Conservation (phyloP, 2,797 vertebrate species). For the Merluccius polli region DNA sequence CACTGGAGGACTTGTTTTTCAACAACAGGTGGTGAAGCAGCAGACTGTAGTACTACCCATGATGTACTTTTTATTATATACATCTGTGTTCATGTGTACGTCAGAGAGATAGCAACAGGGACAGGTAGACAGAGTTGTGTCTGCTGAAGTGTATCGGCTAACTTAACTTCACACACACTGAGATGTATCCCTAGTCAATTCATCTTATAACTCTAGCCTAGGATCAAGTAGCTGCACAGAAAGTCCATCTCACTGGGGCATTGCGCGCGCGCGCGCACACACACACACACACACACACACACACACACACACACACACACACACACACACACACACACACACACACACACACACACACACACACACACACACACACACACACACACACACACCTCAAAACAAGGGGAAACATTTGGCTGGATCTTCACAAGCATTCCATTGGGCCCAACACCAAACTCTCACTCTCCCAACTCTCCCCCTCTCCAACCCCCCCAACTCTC, state of each 20-base stretch:
- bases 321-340: constrained; percentile 7
- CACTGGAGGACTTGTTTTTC: neutral
- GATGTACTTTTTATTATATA: no score
- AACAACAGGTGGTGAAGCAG: neutral
- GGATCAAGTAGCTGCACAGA: neutral
- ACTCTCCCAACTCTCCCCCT: neutral
- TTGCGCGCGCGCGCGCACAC: constrained; percentile 7
- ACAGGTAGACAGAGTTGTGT: neutral
- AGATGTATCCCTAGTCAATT: no score
- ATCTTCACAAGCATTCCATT: constrained; percentile 5
- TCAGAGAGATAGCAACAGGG: neutral
- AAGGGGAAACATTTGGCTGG: neutral
- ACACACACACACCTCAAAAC: neutral
- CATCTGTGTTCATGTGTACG: neutral
- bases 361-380: constrained; percentile 3
- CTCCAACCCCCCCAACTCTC: neutral
- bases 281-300: neutral
- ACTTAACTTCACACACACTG: no score
- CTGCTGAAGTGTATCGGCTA: neutral
- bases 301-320: neutral
- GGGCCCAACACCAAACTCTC: neutral
- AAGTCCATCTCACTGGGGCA: neutral
- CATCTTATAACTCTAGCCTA: no score
- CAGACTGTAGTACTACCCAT: neutral
- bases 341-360: neutral